Base-by-base conservation (phyloP, 2,888 invertebrate genomes). In the Prenolepis imparis region DNA sequence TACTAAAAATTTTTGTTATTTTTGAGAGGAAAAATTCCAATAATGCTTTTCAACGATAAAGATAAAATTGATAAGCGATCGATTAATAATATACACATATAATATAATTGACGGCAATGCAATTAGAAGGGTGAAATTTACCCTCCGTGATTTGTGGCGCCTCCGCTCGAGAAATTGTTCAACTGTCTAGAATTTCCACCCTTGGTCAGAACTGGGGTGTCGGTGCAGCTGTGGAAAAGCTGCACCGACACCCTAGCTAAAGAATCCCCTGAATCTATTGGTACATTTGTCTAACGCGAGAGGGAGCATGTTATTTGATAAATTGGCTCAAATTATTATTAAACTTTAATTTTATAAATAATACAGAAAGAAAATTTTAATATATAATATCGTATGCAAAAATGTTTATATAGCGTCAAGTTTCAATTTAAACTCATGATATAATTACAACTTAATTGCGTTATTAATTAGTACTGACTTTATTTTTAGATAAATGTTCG, bases 71-170 rank as follows among this genome's bases (percentile, higher is more conserved):
- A 41, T 6, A 11, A 32, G 15, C 77, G 44, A 32, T 28, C 28
- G 18, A 18, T 28, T 28, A 28, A 28, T 28, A 28, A 28, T 66
- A 24, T 52, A 52, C n/a, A 5, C 3, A 32, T 32, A 32, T 32
- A 32, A 32, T 36, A 52, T n/a, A 15, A 66, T 21, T 24, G 55
- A 68, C 36, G 11, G n/a, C 11, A 9, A 44, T 11, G 15, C 21
- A n/a, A 68, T n/a, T 55, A 24, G 24, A 68, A 55, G 64, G 55
- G 55, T 70, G 21, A 77, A 70, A 44, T 48, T 55, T n/a, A 28
- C n/a, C 70, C 15, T 18, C 59, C 63, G 80, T 82, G 83, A 12
- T 64, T 32, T 21, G 89, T 90, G 88, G 88, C 86, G 92, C 84
- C 91, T 89, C 73, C 91, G 44, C 5, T 68, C 36, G 61, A 84